These are phyloP conservation scores for Anthopleura sola DNA, from an alignment of 64 coral and sea anemone species.

Conservation along the genomic window DNA sequence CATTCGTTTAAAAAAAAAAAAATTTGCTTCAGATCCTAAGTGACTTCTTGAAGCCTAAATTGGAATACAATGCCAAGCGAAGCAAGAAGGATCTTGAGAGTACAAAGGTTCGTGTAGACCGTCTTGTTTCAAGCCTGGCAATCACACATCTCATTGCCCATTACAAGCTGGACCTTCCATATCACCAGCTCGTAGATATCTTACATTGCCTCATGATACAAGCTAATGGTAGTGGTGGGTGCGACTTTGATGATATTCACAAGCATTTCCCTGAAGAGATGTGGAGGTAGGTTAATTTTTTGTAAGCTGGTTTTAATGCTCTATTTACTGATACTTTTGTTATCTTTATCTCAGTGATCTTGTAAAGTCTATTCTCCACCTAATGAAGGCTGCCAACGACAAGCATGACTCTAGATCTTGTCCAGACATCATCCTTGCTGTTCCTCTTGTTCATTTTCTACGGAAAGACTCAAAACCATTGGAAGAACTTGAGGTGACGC, in stretches of 20 bases:
- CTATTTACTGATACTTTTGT: not conserved
- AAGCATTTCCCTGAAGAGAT: constrained; percentile 23
- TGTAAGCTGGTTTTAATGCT: not conserved
- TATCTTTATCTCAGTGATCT: not conserved
- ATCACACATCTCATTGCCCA: not conserved
- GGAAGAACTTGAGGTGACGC: constrained; percentile 24
- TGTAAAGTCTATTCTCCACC: not conserved
- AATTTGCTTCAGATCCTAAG: not conserved
- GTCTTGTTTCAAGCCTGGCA: constrained; percentile 24
- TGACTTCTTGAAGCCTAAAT: constrained; percentile 8
- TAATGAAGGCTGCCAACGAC: not conserved
- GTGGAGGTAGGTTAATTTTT: constrained; percentile 15
- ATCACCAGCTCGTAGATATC: not conserved
- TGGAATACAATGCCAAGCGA: constrained; percentile 2
- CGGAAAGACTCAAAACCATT: constrained; percentile 37
- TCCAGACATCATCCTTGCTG: constrained; percentile 23
- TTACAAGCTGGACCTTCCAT: not conserved
- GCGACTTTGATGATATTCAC: constrained; percentile 25
- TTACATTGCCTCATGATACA: not conserved
- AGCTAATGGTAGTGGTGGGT: not conserved
- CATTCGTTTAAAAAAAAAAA: no score
- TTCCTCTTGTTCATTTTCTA: constrained; percentile 55
- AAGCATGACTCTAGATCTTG: not conserved
- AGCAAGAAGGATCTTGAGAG: not conserved
- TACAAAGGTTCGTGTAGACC: not conserved